Evolutionary conservation across 2,113 vertebrate species (phyloP).

Genomic region (Telmatochromis bifrenatus): DNA sequence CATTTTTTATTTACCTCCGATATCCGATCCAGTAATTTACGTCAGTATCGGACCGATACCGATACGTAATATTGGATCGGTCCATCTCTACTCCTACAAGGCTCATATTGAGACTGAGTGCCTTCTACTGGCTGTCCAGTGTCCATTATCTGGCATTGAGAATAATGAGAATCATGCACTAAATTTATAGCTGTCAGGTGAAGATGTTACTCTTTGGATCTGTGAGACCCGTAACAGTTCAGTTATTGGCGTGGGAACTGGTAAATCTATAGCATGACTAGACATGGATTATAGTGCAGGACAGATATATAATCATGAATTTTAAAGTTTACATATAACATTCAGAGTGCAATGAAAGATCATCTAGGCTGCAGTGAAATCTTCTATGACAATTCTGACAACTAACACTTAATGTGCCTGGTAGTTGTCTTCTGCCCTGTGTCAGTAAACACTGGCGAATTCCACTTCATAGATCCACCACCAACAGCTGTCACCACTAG

Average conservation of each 20-base stretch:
- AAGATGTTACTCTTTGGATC: neutral
- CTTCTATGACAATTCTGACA: neutral
- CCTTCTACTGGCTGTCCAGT: conserved; percentile 3
- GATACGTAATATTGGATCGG: neutral
- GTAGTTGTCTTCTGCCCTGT: neutral
- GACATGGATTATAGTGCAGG: neutral
- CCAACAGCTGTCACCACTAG: neutral
- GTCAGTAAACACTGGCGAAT: neutral
- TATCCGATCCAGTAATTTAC: neutral
- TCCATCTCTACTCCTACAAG: neutral
- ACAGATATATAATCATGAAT: neutral
- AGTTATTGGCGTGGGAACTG: conserved; percentile 26
- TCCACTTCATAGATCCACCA: neutral
- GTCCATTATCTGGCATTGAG: conserved; percentile 35
- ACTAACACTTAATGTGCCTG: neutral
- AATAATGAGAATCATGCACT: conserved; percentile 43
- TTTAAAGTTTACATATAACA: neutral
- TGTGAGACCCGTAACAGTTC: conserved; percentile 25
- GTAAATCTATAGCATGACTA: neutral
- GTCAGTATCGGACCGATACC: neutral
- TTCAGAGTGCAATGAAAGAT: neutral
- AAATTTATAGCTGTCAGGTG: conserved; percentile 36
- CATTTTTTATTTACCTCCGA: neutral
- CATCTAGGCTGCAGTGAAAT: neutral
- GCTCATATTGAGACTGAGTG: neutral